Evolutionary conservation across 2,113 vertebrate genomes (phyloP).

Genomic region (Macaca nemestrina): DNA sequence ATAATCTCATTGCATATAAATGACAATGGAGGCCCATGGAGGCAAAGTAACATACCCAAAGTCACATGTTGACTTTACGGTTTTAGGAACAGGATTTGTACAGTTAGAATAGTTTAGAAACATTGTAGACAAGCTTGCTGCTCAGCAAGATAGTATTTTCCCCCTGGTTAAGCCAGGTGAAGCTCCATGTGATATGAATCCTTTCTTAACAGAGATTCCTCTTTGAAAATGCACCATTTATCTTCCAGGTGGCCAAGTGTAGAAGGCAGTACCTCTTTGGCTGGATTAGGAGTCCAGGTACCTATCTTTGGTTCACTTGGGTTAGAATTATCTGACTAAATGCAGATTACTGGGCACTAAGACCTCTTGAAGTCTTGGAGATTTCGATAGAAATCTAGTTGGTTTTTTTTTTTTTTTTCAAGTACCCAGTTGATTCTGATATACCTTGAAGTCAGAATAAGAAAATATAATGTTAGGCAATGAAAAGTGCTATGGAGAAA

Average conservation of each 20-base stretch:
- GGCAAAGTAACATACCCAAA: background rate
- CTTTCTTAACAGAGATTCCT: background rate
- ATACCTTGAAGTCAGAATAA: background rate
- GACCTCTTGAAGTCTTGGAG: background rate
- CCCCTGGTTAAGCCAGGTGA: conserved; percentile 9
- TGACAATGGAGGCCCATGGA: background rate
- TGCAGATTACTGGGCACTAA: background rate
- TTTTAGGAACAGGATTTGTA: background rate
- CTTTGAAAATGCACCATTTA: background rate
- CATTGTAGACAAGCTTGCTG: background rate
- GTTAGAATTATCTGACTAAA: background rate
- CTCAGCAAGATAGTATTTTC: background rate
- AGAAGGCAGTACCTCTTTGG: background rate
- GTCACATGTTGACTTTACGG: background rate
- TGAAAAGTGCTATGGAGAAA: background rate
- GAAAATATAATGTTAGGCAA: background rate
- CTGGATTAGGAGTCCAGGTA: background rate
- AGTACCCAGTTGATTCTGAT: background rate
- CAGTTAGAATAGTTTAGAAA: background rate
- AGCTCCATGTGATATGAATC: background rate
- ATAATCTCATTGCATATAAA: background rate
- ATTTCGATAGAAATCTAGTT: background rate
- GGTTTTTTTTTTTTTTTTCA: background rate
- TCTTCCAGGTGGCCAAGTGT: background rate
- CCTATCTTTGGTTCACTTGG: background rate